Evolutionary conservation across 2,888 invertebrate species (phyloP), one percentile per base, ranked within the genome.

Genomic region (Amphipoea lucens): DNA sequence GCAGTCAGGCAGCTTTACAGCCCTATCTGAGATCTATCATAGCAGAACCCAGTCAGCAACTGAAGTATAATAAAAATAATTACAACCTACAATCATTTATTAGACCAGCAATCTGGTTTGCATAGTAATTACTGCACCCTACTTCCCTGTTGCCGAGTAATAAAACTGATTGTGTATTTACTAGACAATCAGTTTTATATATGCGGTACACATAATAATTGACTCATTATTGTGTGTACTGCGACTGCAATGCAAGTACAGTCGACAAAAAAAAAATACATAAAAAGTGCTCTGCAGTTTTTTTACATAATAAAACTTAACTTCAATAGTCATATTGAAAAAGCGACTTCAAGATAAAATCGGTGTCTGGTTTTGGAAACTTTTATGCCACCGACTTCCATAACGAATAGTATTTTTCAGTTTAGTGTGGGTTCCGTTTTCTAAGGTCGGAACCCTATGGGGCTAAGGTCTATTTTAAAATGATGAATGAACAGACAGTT

Each of bases 61-160:
- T 62, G 17, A 20, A 57, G 36, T 23, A 51, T 54, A 71, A 74
- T 74, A 67, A 85, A 80, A 81, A 74, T 36, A 68, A 83, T 76
- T n/a, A 81, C 45, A 51, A 76, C 48, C 45, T 74, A 77, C 29
- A 76, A 62, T 68, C 5, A 76, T 78, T 68, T 76, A 82, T 82
- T 77, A 82, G 23, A 45, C 57, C n/a, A 54, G 66, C 17, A 70
- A 75, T 74, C 42, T 70, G 75, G 77, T 14, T 57, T 73, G 71
- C 51, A 76, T 76, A 77, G n/a, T 71, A 62, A 67, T 78, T 74
- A 70, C 36, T 45, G 60, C 45, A 69, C 45, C 11, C 57, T 29
- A 79, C 67, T 79, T 86, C 74, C 70, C 54, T 76, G 80, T 86
- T 86, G 66, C 67, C 76, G 74, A 20, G 77, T 78, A 71, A 85